Percentiles rank a stretch among this genome's conserved stretches.
Evolutionary conservation across 2,797 vertebrate genomes (phyloP).

Genomic region (Leptoclinus maculatus): DNA sequence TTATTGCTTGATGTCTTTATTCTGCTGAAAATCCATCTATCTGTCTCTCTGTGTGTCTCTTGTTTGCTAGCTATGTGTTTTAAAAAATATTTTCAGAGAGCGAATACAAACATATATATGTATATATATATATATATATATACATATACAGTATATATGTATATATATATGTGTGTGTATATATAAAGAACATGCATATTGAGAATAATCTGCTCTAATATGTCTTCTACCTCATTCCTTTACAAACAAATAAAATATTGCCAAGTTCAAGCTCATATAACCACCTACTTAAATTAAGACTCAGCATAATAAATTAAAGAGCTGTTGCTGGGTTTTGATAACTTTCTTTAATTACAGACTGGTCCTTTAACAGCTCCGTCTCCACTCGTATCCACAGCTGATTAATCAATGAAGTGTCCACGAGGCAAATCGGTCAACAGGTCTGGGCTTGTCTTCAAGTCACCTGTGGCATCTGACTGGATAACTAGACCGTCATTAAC

Average conservation of each 20-base stretch:
- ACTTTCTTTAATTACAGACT: neutral
- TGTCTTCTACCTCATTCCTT: neutral
- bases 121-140: neutral
- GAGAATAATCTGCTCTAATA: constrained; percentile 6
- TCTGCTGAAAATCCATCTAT: neutral
- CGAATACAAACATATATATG: neutral
- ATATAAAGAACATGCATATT: neutral
- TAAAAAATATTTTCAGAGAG: neutral
- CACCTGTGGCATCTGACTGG: constrained; percentile 43
- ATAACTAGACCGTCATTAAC: constrained; percentile 31
- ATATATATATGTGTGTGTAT: neutral
- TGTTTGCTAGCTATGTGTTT: neutral
- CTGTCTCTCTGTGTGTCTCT: neutral
- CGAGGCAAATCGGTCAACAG: constrained; percentile 35
- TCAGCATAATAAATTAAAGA: neutral
- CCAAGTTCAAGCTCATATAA: neutral
- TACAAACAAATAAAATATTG: neutral
- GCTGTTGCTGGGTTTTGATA: neutral
- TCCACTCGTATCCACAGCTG: constrained; percentile 22
- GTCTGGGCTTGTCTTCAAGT: constrained; percentile 56
- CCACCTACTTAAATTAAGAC: neutral
- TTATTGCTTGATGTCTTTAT: neutral
- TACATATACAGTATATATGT: too few species aligned
- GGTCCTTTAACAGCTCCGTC: constrained; percentile 8
- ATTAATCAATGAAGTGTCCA: constrained; percentile 63